These are phyloP conservation scores for Periphyllus acericola DNA, from an alignment of 2,888 invertebrate genomes.

Conservation along the genomic window DNA sequence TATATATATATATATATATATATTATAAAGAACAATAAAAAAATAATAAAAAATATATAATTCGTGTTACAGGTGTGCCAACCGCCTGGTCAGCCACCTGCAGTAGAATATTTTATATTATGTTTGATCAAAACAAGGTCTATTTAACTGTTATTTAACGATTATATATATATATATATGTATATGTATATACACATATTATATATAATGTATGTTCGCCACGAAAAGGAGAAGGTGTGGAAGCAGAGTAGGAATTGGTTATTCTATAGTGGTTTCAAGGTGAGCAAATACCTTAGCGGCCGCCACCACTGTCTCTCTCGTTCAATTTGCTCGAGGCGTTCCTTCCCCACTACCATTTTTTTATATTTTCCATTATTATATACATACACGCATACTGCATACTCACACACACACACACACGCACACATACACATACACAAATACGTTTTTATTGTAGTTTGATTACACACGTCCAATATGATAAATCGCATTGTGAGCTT, in stretches of 20 bases:
- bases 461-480: slow-evolving; percentile 56
- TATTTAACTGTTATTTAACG: slow-evolving; percentile 61
- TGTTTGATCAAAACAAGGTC: slow-evolving; percentile 57
- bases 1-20: slow-evolving; percentile 33
- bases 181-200: neutral
- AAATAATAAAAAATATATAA: slow-evolving; percentile 55
- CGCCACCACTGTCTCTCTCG: slow-evolving; percentile 31
- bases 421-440: neutral
- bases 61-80: slow-evolving; percentile 61
- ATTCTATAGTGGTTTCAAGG: slow-evolving; percentile 58
- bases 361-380: slow-evolving; percentile 36
- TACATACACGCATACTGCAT: neutral
- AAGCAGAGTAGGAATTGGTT: slow-evolving; percentile 52
- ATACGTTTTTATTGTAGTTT: slow-evolving; percentile 51
- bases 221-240: slow-evolving; percentile 56
- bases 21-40: slow-evolving; percentile 45
- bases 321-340: slow-evolving; percentile 47
- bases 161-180: slow-evolving; percentile 12
- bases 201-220: slow-evolving; percentile 30
- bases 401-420: neutral
- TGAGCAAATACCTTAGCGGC: slow-evolving; percentile 58
- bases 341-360: slow-evolving; percentile 26
- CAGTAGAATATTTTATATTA: neutral
- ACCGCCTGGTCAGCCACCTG: slow-evolving; percentile 58
- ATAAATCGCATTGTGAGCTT: slow-evolving; percentile 48